These are phyloP conservation scores for Melospiza melodia DNA, from an alignment of 2,113 vertebrate species.

Conservation along the genomic window DNA sequence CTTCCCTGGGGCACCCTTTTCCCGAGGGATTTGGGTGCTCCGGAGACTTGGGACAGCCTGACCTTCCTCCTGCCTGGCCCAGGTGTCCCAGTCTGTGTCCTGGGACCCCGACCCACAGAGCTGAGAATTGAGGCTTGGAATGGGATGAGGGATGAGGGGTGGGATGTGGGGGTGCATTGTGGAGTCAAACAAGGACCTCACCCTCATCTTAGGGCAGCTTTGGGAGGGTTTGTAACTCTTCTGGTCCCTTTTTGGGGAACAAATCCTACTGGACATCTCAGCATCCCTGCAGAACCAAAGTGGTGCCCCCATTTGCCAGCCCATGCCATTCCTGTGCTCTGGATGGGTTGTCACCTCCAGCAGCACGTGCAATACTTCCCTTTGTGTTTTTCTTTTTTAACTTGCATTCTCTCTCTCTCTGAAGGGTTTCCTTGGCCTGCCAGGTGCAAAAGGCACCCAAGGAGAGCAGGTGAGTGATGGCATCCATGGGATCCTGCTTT, in stretches of 20 bases:
- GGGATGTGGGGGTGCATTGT: background rate
- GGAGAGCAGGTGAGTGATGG: slow-evolving; percentile 74
- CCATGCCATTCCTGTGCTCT: background rate
- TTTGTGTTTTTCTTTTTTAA: background rate
- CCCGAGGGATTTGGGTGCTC: background rate
- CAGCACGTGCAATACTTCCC: fast-evolving
- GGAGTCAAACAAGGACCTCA: background rate
- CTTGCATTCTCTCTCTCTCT: background rate
- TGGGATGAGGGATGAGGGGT: background rate
- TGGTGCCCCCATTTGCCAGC: background rate
- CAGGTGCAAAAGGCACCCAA: slow-evolving; percentile 72
- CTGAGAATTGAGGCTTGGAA: background rate
- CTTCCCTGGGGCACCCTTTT: background rate
- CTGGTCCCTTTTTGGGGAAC: background rate
- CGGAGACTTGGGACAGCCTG: background rate
- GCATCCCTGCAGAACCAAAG: background rate
- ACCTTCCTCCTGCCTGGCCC: background rate
- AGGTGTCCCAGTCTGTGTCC: fast-evolving
- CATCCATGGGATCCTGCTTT: background rate
- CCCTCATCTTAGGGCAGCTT: background rate
- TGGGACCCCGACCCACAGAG: background rate
- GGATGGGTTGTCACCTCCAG: background rate
- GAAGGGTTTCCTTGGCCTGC: slow-evolving; percentile 78
- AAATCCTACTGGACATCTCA: background rate
- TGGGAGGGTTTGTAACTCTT: background rate